phyloP scores from a whole-genome alignment of 2,797 vertebrate species.

The Schizothorax lantsangensis region DNA sequence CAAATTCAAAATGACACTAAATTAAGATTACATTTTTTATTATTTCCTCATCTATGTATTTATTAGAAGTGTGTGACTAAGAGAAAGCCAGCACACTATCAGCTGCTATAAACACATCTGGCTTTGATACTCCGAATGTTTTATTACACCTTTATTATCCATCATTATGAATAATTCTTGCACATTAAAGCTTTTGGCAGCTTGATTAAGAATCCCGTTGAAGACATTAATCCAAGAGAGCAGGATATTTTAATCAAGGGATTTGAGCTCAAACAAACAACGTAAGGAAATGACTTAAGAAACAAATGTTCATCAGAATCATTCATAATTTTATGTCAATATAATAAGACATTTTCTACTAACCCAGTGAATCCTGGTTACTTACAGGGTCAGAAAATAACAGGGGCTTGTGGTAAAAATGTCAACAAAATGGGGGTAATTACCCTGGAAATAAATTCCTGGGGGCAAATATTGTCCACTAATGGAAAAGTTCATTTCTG shows the following conservation, averaged over 20 bases:
- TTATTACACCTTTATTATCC: constrained; percentile 27
- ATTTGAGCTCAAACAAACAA: constrained; percentile 34
- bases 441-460: too few species aligned
- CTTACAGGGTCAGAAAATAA: too few species aligned
- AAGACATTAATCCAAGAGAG: constrained; percentile 41
- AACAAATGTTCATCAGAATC: constrained; percentile 20
- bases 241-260: constrained; percentile 8
- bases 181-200: constrained; percentile 27
- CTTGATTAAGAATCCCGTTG: constrained; percentile 38
- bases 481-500: too few species aligned
- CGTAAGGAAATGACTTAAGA: not conserved
- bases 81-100: constrained; percentile 12
- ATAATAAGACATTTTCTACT: not conserved
- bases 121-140: constrained; percentile 14
- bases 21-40: not conserved
- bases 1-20: not conserved
- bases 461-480: too few species aligned
- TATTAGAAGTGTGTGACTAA: not conserved
- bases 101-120: constrained; percentile 21
- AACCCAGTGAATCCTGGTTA: not conserved
- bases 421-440: too few species aligned
- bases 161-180: constrained; percentile 46
- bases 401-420: too few species aligned
- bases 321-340: constrained; percentile 8
- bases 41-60: not conserved